Percentiles rank a stretch among this genome's conserved stretches.
Conservation (phyloP, 1,140 invertebrate species). For the Drosophila arizonae region DNA sequence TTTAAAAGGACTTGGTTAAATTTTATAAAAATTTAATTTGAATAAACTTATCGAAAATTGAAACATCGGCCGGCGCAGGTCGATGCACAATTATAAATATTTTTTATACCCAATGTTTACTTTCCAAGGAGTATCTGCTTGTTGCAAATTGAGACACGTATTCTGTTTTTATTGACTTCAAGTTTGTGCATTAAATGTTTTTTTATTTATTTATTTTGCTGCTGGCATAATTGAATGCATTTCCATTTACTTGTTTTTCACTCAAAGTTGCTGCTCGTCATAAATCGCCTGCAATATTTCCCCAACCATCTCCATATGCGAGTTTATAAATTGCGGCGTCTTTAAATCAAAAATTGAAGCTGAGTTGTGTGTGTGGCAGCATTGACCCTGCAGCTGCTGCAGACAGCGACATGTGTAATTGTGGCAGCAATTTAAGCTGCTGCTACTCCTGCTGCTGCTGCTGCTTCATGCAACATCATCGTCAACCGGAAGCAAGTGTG, state of each 20-base stretch:
- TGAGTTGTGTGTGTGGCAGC: conserved; percentile 43
- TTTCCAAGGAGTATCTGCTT: no score
- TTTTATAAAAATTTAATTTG: no score
- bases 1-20: no score
- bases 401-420: conserved; percentile 74
- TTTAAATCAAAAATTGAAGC: conserved; percentile 57
- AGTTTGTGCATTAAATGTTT: neutral
- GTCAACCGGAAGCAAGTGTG: conserved; percentile 68
- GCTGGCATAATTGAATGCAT: no score
- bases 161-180: neutral
- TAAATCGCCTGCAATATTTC: neutral
- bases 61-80: no score
- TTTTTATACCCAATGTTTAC: no score
- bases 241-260: neutral
- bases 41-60: no score
- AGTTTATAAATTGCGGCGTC: conserved; percentile 7
- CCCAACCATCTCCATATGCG: no score
- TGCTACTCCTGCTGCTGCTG: neutral
- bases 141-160: no score
- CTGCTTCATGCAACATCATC: conserved; percentile 59
- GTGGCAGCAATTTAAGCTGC: conserved; percentile 72
- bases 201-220: no score
- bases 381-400: conserved; percentile 75
- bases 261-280: neutral
- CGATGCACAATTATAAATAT: no score